Evolutionary conservation across 2,888 invertebrate genomes (phyloP).

Genomic region (Drosophila aldrichi): DNA sequence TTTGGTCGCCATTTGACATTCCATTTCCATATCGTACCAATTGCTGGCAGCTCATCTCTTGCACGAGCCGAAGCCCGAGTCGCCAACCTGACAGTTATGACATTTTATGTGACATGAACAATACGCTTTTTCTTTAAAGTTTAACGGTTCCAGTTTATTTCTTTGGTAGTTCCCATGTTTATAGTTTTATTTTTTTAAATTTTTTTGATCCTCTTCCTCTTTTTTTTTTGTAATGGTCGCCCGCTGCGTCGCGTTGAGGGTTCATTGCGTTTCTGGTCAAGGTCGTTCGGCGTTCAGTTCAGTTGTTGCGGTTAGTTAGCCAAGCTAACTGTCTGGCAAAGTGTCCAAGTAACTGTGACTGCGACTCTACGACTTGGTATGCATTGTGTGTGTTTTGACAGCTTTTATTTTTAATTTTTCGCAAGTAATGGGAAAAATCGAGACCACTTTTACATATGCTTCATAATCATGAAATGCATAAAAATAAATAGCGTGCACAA

Average conservation of each 20-base stretch:
- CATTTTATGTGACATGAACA: slow-evolving; percentile 71
- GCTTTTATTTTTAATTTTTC: neutral
- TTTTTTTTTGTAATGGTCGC: slow-evolving; percentile 10
- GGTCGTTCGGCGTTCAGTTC: slow-evolving; percentile 49
- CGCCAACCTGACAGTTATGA: slow-evolving; percentile 68
- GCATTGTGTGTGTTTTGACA: neutral
- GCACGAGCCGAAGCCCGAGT: slow-evolving; percentile 23
- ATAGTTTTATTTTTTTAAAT: slow-evolving; percentile 5
- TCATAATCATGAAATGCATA: neutral
- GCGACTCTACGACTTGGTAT: neutral
- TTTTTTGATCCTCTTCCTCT: slow-evolving; percentile 14
- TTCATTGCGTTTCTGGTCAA: slow-evolving; percentile 76
- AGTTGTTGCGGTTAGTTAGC: slow-evolving; percentile 38
- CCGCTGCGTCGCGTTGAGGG: slow-evolving; percentile 42
- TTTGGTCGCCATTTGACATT: slow-evolving; percentile 33
- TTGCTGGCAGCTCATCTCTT: slow-evolving; percentile 46
- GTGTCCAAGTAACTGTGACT: slow-evolving; percentile 37
- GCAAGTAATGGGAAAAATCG: slow-evolving; percentile 6
- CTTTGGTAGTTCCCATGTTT: slow-evolving; percentile 32
- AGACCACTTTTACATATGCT: slow-evolving; percentile 9
- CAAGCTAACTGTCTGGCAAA: slow-evolving; percentile 47
- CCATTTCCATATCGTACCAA: slow-evolving; percentile 61
- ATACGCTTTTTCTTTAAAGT: slow-evolving; percentile 32
- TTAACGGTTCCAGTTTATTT: slow-evolving; percentile 52
- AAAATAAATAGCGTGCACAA: neutral